A percentile compares a stretch with the other conserved stretches of the same genome.
phyloP scores from a whole-genome alignment of 2,113 vertebrate genomes.

The Phalacrocorax aristotelis region DNA sequence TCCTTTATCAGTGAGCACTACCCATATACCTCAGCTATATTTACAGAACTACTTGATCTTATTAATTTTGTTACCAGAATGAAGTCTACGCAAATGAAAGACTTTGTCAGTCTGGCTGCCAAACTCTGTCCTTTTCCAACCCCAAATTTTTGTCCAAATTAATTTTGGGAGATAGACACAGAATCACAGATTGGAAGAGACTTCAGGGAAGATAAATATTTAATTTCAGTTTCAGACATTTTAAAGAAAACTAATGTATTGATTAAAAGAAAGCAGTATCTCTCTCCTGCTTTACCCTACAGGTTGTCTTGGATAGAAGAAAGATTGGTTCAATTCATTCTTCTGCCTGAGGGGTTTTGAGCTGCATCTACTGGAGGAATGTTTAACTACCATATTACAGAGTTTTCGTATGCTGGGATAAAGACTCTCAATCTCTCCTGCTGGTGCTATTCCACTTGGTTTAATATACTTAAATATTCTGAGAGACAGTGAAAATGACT shows the following conservation, averaged over 20 bases:
- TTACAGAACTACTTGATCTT: constrained; percentile 22
- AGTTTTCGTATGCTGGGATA: neutral
- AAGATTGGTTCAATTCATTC: neutral
- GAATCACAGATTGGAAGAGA: no score
- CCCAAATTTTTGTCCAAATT: neutral
- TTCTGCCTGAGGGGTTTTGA: neutral
- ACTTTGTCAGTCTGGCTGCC: neutral
- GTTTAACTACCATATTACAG: neutral
- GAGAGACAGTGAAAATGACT: neutral
- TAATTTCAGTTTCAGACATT: neutral
- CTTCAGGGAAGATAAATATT: neutral
- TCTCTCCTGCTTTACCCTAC: neutral
- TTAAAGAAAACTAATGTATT: neutral
- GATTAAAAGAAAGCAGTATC: neutral
- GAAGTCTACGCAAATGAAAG: neutral
- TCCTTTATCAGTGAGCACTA: constrained; percentile 55
- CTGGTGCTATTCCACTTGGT: neutral
- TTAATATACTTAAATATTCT: constrained; percentile 16
- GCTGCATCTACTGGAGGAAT: neutral
- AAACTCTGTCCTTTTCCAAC: neutral
- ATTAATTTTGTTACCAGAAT: constrained; percentile 8
- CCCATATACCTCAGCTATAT: neutral
- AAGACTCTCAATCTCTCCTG: constrained; percentile 19
- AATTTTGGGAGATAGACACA: neutral
- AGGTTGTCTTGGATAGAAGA: neutral